phyloP scores from a whole-genome alignment of 1,140 invertebrate species.

The Chrysopa pallens region DNA sequence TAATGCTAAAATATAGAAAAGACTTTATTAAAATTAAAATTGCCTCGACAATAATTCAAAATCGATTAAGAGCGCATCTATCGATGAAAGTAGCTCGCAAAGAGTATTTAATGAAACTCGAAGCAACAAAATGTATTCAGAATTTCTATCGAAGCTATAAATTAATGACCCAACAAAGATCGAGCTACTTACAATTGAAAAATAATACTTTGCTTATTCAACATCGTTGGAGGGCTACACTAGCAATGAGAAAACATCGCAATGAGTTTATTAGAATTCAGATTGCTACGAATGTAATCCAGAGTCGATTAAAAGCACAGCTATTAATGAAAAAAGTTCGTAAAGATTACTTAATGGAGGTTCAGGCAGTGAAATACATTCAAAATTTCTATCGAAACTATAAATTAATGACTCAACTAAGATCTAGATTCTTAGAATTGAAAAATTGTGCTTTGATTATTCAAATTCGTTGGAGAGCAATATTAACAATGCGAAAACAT shows the following conservation, averaged over 20 bases:
- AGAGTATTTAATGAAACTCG: slow-evolving; percentile 10
- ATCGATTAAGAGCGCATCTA: slow-evolving; percentile 9
- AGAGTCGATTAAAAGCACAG: slow-evolving; percentile 24
- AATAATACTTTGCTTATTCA: slow-evolving; percentile 16
- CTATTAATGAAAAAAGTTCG: slow-evolving; percentile 16
- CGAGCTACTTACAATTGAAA: slow-evolving; percentile 17
- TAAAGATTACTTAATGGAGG: slow-evolving; percentile 16
- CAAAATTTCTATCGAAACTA: slow-evolving; percentile 16
- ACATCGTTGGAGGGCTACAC: slow-evolving; percentile 13
- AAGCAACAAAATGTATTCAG: slow-evolving; percentile 20
- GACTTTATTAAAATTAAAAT: slow-evolving; percentile 10
- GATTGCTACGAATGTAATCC: slow-evolving; percentile 22
- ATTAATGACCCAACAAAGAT: slow-evolving; percentile 7
- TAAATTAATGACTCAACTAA: not conserved
- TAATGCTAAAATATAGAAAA: slow-evolving; percentile 11
- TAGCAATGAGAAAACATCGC: slow-evolving; percentile 12
- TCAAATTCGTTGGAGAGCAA: too few relatives aligned
- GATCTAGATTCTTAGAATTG: too few relatives aligned
- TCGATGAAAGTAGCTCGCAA: slow-evolving; percentile 12
- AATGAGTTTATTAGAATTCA: slow-evolving; percentile 10
- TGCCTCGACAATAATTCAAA: slow-evolving; percentile 14
- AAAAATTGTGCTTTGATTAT: too few relatives aligned
- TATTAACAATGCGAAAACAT: too few relatives aligned
- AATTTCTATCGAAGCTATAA: slow-evolving; percentile 15
- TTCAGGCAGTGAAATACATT: slow-evolving; percentile 11